Conservation (phyloP, 2,797 vertebrate species). For the Spea hammondii region DNA sequence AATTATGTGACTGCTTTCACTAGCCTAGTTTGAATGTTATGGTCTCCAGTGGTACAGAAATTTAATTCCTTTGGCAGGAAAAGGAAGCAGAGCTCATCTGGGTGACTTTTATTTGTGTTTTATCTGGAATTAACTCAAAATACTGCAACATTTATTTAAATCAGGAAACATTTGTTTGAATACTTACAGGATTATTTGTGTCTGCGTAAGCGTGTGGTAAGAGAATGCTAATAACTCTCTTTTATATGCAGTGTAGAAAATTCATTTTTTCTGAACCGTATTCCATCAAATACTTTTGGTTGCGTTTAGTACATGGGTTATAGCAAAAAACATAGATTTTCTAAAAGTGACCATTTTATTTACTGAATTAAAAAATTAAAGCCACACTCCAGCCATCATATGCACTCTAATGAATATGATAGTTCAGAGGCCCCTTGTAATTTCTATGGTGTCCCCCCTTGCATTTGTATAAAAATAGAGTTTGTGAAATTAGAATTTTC, state of each 20-base stretch:
- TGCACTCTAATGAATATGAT: no score
- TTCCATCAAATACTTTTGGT: neutral
- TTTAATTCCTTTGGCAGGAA: conserved; percentile 36
- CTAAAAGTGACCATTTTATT: no score
- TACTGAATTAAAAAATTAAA: no score
- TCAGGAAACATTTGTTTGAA: conserved; percentile 26
- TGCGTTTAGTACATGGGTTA: no score
- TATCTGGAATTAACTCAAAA: conserved; percentile 28
- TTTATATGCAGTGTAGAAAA: neutral
- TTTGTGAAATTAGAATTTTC: neutral
- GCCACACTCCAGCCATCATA: no score
- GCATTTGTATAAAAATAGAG: no score
- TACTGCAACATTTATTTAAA: conserved; percentile 13
- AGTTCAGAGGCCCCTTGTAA: no score
- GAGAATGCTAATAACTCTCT: conserved; percentile 2
- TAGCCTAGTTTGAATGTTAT: conserved; percentile 10
- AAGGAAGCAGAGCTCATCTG: conserved; percentile 19
- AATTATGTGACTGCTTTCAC: conserved; percentile 13
- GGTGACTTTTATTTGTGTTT: conserved; percentile 20
- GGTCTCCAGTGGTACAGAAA: conserved; percentile 11
- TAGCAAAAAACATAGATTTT: no score
- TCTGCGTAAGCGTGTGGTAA: neutral
- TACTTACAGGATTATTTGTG: conserved; percentile 7
- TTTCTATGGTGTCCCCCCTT: no score
- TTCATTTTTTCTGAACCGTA: neutral